Base-by-base conservation (phyloP, 2,113 vertebrate species). In the Gallinago paraguaiae region DNA sequence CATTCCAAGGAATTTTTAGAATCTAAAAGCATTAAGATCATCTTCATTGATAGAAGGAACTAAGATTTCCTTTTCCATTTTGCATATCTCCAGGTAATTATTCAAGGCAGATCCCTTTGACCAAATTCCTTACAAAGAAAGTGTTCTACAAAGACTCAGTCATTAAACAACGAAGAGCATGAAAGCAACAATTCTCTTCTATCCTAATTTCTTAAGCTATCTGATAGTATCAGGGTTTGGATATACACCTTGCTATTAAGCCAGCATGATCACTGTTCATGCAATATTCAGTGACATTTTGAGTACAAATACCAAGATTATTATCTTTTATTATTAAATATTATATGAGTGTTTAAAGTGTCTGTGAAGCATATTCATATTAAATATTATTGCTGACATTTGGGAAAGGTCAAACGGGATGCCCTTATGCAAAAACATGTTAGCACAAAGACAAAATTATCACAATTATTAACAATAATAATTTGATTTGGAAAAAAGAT, bases 371-470 rank as follows among this genome's bases (percentile, higher is more conserved):
- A 97, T 97, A 97, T 98, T 98, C 97, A 97, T 98, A 98, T 98
- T 97, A 97, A 98, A 98, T 98, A 97, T 97, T 98, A 98, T 97
- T 98, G 95, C 94, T 98, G 98, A 97, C 98, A 98, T 98, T 98
- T 98, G 79, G 51, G 88, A 98, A 98, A 98, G 98, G 98, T 98
- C 98, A 98, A 96, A 97, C 95, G 87, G 90, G 78, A 97, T 95
- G 77, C 91, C 75, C 94, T 96, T 93, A 95, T 97, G 92, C 63
- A 96, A 97, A 93, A 98, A 93, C 54, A 79, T 96, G 94, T 95
- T 97, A 98, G 90, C 48, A 95, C 23, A 18, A 93, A 97, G 96
- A 97, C 95, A 97, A 97, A 98, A 97, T 98, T 96, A 97, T 97
- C 96, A 88, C 91, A 96, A 97, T 96, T 95, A 97, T 93, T 97